phyloP scores from a whole-genome alignment of 30 jellyfish, hydroid and myxozoan genomes.

The Hydractinia symbiolongicarpus region DNA sequence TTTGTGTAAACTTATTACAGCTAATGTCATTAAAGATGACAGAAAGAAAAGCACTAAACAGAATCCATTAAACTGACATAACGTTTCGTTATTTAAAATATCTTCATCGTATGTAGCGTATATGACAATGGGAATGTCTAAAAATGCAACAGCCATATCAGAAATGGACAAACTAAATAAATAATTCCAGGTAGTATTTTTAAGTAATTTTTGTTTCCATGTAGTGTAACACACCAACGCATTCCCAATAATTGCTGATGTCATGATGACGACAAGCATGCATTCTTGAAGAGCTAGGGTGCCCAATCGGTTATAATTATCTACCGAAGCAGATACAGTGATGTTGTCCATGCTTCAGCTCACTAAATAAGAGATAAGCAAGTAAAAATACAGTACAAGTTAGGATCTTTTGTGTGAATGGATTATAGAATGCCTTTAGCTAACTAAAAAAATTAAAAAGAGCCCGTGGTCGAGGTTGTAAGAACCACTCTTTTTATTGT shows the following conservation, averaged over 20 bases:
- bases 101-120: slow-evolving; percentile 10
- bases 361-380: too few relatives aligned
- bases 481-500: too few relatives aligned
- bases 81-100: not conserved
- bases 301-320: too few relatives aligned
- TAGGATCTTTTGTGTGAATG: too few relatives aligned
- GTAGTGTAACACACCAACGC: not conserved
- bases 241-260: not conserved
- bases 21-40: not conserved
- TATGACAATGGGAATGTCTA: slow-evolving; percentile 7
- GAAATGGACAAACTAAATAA: not conserved
- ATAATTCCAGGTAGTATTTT: not conserved
- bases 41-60: not conserved
- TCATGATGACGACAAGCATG: not conserved
- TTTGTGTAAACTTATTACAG: slow-evolving; percentile 15
- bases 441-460: too few relatives aligned
- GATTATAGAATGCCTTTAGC: too few relatives aligned
- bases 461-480: too few relatives aligned
- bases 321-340: too few relatives aligned
- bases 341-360: too few relatives aligned
- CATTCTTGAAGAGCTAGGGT: not conserved
- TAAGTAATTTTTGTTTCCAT: not conserved
- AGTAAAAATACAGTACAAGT: too few relatives aligned
- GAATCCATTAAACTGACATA: slow-evolving; percentile 17
- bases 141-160: not conserved